phyloP scores from a whole-genome alignment of 2,113 vertebrate genomes.

The Heliornis fulica region DNA sequence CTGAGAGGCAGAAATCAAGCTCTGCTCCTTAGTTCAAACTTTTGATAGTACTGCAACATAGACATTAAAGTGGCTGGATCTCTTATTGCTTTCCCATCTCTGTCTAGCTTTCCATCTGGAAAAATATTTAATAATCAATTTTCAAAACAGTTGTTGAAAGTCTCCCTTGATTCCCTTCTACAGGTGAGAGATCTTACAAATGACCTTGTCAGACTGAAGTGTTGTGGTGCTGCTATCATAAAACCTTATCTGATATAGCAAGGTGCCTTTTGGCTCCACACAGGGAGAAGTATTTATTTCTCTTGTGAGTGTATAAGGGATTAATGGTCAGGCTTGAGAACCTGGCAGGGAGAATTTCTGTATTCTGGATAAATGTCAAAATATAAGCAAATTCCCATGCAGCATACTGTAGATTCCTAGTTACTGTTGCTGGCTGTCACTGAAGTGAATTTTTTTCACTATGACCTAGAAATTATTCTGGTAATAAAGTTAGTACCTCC shows the following conservation, averaged over 20 bases:
- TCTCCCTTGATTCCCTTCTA: not conserved
- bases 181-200: not conserved
- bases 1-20: not conserved
- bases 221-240: not conserved
- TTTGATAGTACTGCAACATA: not conserved
- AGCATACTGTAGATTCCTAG: conserved; percentile 29
- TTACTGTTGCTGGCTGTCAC: conserved; percentile 31
- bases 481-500: not conserved
- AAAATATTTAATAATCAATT: conserved; percentile 21
- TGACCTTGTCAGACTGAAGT: not conserved
- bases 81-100: conserved; percentile 8
- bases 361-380: conserved; percentile 45
- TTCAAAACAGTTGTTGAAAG: conserved; percentile 1
- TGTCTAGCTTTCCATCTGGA: conserved; percentile 30
- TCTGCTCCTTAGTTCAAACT: not conserved
- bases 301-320: not conserved
- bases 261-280: conserved; percentile 2
- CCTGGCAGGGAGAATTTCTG: conserved; percentile 13
- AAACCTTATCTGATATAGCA: not conserved
- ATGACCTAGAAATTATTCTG: conserved; percentile 23
- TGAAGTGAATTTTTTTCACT: conserved; percentile 22
- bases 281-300: conserved; percentile 14
- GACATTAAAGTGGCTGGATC: not conserved
- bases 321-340: conserved; percentile 12
- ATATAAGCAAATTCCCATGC: conserved; percentile 37